Evolutionary conservation across 2,113 vertebrate genomes (phyloP).

Genomic region (Thermophis baileyi): DNA sequence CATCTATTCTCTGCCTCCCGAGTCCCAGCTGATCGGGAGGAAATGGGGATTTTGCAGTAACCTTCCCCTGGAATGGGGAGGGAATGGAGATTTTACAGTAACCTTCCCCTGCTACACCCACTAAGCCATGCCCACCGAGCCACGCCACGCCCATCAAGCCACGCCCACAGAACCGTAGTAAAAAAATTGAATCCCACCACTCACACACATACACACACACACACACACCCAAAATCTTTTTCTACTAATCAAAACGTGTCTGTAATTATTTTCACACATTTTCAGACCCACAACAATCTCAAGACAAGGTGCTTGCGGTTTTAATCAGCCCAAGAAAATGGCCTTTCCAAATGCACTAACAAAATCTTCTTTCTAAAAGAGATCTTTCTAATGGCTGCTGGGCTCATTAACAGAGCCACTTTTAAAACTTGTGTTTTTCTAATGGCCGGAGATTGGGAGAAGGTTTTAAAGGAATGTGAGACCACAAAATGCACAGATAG

Average conservation of each 20-base stretch:
- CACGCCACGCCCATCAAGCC: too few relatives aligned
- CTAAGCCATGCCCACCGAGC: too few relatives aligned
- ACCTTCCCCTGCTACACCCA: too few relatives aligned
- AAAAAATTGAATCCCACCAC: too few relatives aligned
- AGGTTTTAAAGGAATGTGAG: conserved; percentile 6
- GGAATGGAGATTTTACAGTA: too few relatives aligned
- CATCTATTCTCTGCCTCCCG: too few relatives aligned
- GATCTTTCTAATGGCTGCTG: background rate
- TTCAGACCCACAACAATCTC: background rate
- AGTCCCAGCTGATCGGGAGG: too few relatives aligned
- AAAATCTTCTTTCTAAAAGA: background rate
- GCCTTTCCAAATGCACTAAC: background rate
- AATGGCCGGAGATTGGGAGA: background rate
- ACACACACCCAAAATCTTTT: background rate
- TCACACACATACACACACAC: background rate
- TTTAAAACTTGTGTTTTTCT: background rate
- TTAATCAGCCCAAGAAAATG: background rate
- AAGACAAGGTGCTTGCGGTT: background rate
- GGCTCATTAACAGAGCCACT: background rate
- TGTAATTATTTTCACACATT: background rate
- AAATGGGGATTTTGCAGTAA: too few relatives aligned
- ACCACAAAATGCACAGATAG: conserved; percentile 1
- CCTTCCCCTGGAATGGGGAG: too few relatives aligned
- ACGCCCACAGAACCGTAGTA: too few relatives aligned
- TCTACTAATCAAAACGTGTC: background rate